These are phyloP conservation scores for honey bee (Apis mellifera) DNA, from an alignment of 1,140 invertebrate genomes.

Conservation along the genomic window DNA sequence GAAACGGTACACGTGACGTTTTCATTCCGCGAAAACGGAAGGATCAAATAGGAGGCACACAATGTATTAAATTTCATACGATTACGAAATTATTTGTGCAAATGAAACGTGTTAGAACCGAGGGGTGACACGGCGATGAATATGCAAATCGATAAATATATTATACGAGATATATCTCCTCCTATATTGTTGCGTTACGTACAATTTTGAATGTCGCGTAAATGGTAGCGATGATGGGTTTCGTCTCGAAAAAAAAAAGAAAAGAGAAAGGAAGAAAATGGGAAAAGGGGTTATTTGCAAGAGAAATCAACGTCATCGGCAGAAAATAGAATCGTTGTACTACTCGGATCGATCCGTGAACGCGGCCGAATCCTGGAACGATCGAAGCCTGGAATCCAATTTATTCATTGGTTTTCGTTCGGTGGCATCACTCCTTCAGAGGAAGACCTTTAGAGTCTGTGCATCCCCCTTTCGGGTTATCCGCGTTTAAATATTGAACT, in stretches of 20 bases:
- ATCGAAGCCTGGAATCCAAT: slow-evolving; percentile 39
- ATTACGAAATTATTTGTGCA: no score
- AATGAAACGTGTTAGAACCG: no score
- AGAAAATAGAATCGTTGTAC: slow-evolving; percentile 7
- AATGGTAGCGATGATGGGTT: no score
- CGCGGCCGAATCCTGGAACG: slow-evolving; percentile 5
- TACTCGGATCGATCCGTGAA: slow-evolving; percentile 22
- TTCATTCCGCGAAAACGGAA: not conserved
- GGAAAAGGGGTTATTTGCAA: not conserved
- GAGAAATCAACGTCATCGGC: not conserved
- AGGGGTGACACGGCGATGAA: no score
- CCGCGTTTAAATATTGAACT: slow-evolving; percentile 67
- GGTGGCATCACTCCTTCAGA: slow-evolving; percentile 16
- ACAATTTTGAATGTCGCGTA: no score
- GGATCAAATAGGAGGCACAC: not conserved
- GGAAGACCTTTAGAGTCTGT: slow-evolving; percentile 43
- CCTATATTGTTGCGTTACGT: no score
- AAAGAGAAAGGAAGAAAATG: not conserved
- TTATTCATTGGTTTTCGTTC: slow-evolving; percentile 49
- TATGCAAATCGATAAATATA: no score
- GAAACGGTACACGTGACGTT: not conserved
- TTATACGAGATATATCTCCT: no score
- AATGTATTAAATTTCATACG: no score
- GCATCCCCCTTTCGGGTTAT: slow-evolving; percentile 55
- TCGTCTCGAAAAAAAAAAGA: no score